These are phyloP conservation scores for Apis laboriosa DNA, from an alignment of 1,140 invertebrate genomes.

Conservation along the genomic window DNA sequence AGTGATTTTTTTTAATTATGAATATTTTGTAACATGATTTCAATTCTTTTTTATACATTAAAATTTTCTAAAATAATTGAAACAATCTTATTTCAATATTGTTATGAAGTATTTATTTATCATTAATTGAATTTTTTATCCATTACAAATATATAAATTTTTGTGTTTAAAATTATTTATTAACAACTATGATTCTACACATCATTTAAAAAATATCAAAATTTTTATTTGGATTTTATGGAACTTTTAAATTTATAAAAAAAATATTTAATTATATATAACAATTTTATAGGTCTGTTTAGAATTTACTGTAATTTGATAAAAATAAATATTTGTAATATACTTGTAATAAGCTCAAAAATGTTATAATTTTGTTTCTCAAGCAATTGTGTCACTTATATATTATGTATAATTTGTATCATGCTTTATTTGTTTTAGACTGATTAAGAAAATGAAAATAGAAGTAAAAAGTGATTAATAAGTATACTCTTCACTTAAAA, in stretches of 20 bases:
- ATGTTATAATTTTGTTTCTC: not conserved
- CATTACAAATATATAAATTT: conserved; percentile 5
- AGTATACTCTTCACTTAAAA: conserved; percentile 1
- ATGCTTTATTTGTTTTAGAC: conserved; percentile 12
- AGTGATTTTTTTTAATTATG: not conserved
- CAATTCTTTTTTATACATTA: conserved; percentile 9
- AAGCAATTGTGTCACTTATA: not conserved
- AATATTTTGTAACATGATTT: not conserved
- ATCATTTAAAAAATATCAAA: not conserved
- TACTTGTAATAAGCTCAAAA: conserved; percentile 9
- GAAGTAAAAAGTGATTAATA: conserved; percentile 19
- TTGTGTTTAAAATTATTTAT: conserved; percentile 4
- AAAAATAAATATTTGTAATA: conserved; percentile 9
- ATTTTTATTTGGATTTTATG: not conserved
- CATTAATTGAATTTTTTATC: conserved; percentile 6
- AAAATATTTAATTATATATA: not conserved
- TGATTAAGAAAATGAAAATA: conserved; percentile 5
- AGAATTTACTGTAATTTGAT: not conserved
- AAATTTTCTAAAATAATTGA: conserved; percentile 3
- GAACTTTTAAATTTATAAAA: not conserved
- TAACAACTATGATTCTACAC: too few species aligned
- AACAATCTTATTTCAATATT: not conserved
- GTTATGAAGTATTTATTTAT: conserved; percentile 1
- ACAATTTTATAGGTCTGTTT: not conserved
- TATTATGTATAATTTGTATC: not conserved